A percentile compares a stretch with the other conserved stretches of the same genome.
These are phyloP conservation scores for Hyles euphorbiae DNA, from an alignment of 1,140 invertebrate genomes.

Conservation along the genomic window DNA sequence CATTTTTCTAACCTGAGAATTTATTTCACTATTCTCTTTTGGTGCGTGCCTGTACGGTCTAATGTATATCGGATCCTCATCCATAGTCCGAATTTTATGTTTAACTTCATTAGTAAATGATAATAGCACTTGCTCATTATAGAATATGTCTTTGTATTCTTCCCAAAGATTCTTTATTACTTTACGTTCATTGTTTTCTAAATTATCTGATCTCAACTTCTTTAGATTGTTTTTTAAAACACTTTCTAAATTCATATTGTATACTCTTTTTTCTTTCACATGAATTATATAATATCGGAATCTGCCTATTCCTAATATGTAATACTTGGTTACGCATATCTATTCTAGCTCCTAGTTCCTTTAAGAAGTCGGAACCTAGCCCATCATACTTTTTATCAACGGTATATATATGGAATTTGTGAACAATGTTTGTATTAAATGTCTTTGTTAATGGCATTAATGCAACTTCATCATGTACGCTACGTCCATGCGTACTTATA, in stretches of 20 bases:
- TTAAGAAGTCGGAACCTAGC: constrained; percentile 30
- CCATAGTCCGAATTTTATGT: constrained; percentile 7
- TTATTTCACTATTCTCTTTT: constrained; percentile 3
- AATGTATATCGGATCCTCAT: constrained; percentile 13
- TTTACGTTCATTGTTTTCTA: constrained; percentile 24
- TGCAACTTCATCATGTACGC: constrained; percentile 5
- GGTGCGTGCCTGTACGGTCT: constrained; percentile 5
- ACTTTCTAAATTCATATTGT: constrained; percentile 3
- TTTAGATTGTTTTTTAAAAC: constrained; percentile 19
- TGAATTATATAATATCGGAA: constrained; percentile 16
- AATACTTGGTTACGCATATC: constrained; percentile 25
- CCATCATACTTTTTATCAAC: constrained; percentile 28
- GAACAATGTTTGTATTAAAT: background rate
- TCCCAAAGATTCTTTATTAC: constrained; percentile 23
- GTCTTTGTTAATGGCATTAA: constrained; percentile 6
- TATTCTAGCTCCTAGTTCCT: constrained; percentile 21
- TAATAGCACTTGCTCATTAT: constrained; percentile 25
- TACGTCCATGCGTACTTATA: constrained; percentile 7
- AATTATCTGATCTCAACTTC: constrained; percentile 26
- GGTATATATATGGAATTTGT: constrained; percentile 20
- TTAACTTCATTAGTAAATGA: constrained; percentile 21
- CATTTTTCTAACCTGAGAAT: constrained; percentile 8
- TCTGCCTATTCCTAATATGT: constrained; percentile 14
- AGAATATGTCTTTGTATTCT: constrained; percentile 34
- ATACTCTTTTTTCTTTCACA: constrained; percentile 8